Conservation (phyloP, 2,113 vertebrate genomes). For the Nothocercus julius region DNA sequence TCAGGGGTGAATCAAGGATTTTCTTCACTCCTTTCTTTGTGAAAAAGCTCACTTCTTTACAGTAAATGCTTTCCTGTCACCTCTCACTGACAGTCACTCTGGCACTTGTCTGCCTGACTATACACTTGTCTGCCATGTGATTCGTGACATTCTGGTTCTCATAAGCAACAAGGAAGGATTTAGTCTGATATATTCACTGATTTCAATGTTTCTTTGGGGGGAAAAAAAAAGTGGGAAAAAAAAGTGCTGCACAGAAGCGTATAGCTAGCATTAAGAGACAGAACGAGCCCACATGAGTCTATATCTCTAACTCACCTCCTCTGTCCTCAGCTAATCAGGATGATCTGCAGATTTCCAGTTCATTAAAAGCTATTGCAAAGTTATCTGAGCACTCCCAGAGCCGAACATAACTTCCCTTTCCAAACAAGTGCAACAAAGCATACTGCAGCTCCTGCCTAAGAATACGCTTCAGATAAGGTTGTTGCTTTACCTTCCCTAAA, state of each 20-base stretch:
- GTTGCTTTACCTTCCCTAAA: background rate
- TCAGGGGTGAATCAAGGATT: background rate
- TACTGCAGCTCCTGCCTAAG: background rate
- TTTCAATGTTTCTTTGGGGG: background rate
- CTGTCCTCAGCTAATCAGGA: background rate
- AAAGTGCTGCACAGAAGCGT: background rate
- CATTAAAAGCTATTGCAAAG: background rate
- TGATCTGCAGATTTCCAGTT: background rate
- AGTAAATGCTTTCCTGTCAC: background rate
- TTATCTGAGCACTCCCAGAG: background rate
- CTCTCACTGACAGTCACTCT: too few species aligned
- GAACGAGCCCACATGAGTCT: rapidly evolving
- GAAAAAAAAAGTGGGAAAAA: background rate
- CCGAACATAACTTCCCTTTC: background rate
- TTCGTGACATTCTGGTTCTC: background rate
- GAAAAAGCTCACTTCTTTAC: background rate
- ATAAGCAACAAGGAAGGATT: background rate
- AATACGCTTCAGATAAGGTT: background rate
- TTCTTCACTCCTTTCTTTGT: background rate
- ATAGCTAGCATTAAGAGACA: background rate
- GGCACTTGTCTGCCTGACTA: background rate
- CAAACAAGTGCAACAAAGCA: background rate
- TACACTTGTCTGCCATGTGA: background rate
- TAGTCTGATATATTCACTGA: background rate
- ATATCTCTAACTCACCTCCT: background rate